A percentile compares a stretch with the other conserved stretches of the same genome.
Evolutionary conservation across 2,113 vertebrate genomes (phyloP).

Genomic region (Petroica traversi): DNA sequence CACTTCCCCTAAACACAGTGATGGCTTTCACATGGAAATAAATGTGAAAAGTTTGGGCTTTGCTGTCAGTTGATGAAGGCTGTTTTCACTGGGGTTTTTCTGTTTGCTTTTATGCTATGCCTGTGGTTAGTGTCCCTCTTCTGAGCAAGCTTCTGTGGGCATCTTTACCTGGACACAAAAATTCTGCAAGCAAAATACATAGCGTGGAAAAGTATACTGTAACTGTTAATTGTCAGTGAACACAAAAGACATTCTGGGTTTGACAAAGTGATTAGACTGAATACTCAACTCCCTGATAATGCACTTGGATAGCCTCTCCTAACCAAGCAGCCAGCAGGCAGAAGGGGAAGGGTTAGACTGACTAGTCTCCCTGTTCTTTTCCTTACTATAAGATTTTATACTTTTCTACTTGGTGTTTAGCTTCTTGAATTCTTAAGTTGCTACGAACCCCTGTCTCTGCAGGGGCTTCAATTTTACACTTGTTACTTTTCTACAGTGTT

Average conservation of each 20-base stretch:
- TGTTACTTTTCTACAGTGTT: neutral
- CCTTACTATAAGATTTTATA: neutral
- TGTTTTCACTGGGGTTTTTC: neutral
- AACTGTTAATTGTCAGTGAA: neutral
- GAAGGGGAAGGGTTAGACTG: neutral
- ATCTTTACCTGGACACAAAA: neutral
- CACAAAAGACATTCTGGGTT: neutral
- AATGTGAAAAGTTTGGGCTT: neutral
- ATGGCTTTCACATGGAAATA: neutral
- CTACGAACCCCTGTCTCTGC: neutral
- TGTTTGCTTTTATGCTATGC: neutral
- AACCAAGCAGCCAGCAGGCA: neutral
- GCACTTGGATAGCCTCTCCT: neutral
- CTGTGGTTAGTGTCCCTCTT: neutral
- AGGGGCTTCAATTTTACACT: neutral
- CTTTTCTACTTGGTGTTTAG: neutral
- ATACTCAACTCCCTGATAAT: neutral
- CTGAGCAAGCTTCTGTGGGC: neutral
- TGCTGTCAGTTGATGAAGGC: accelerated
- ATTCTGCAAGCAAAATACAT: neutral
- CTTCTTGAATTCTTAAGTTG: neutral
- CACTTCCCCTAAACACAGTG: neutral
- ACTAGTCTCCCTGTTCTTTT: neutral
- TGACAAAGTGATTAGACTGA: neutral
- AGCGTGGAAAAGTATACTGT: neutral